phyloP scores from a whole-genome alignment of 2,888 invertebrate genomes.

The Eueremaeus valkanovi region DNA sequence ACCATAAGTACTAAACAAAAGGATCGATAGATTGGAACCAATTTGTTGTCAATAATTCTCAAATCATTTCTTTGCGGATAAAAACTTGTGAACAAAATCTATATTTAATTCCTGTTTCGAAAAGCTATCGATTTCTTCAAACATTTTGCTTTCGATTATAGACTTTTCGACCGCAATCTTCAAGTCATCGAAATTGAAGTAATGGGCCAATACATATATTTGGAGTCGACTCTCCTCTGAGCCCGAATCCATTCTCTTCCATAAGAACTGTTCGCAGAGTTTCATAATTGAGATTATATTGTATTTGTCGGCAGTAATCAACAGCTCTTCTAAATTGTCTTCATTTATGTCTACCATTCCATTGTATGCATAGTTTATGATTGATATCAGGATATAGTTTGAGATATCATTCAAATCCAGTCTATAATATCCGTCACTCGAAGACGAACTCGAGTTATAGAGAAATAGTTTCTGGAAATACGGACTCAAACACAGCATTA shows the following conservation, averaged over 20 bases:
- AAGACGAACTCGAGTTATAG: background rate
- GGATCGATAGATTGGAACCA: too few species aligned
- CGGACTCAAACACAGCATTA: constrained; percentile 14
- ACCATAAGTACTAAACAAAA: too few species aligned
- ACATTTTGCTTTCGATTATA: background rate
- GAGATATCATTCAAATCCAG: constrained; percentile 5
- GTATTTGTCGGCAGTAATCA: background rate
- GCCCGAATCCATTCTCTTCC: background rate
- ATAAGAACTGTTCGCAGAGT: background rate
- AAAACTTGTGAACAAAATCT: too few species aligned
- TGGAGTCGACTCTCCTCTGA: background rate
- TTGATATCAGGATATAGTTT: background rate
- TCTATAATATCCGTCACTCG: background rate
- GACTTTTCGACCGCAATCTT: background rate
- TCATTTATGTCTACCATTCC: background rate
- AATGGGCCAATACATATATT: background rate
- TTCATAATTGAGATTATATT: background rate
- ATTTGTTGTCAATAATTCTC: too few species aligned
- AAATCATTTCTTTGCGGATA: too few species aligned
- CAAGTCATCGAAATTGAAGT: background rate
- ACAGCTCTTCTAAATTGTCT: background rate
- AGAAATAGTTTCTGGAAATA: constrained; percentile 7
- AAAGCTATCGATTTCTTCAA: too few species aligned
- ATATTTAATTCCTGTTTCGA: too few species aligned
- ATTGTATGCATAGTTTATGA: constrained; percentile 18